phyloP scores from a whole-genome alignment of 2,888 invertebrate species.

The Leptopterna dolabrata region DNA sequence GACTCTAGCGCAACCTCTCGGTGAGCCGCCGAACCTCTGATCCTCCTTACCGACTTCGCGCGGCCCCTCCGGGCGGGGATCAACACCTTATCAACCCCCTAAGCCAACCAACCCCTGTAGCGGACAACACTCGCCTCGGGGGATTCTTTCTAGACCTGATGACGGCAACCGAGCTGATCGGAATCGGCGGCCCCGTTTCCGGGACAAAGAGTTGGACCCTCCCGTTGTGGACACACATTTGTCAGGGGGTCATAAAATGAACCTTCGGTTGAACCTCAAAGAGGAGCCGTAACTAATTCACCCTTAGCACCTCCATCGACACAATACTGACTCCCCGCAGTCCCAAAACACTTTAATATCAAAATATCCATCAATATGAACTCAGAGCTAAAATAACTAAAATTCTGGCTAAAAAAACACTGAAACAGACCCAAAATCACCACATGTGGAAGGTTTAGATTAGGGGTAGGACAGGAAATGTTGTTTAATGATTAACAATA shows the following conservation, averaged over 20 bases:
- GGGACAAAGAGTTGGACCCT: neutral
- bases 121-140: neutral
- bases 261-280: neutral
- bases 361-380: no score
- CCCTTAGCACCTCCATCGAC: no score
- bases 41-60: constrained; percentile 51
- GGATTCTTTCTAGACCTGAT: no score
- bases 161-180: no score
- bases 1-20: constrained; percentile 70
- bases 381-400: no score
- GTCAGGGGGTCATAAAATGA: constrained; percentile 1
- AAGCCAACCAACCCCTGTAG: neutral
- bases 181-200: neutral
- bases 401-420: no score
- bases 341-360: no score
- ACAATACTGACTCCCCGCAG: no score
- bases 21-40: constrained; percentile 59
- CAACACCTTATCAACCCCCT: constrained; percentile 65
- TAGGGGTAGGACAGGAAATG: no score
- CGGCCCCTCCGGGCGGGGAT: constrained; percentile 59
- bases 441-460: no score
- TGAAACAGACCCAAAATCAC: no score
- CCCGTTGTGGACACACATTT: neutral
- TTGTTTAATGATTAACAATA: no score
- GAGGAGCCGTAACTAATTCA: constrained; percentile 14